These are phyloP conservation scores for Zoroaster sp. DNA, from an alignment of 53 echinoderm and acorn worm species.

Conservation along the genomic window DNA sequence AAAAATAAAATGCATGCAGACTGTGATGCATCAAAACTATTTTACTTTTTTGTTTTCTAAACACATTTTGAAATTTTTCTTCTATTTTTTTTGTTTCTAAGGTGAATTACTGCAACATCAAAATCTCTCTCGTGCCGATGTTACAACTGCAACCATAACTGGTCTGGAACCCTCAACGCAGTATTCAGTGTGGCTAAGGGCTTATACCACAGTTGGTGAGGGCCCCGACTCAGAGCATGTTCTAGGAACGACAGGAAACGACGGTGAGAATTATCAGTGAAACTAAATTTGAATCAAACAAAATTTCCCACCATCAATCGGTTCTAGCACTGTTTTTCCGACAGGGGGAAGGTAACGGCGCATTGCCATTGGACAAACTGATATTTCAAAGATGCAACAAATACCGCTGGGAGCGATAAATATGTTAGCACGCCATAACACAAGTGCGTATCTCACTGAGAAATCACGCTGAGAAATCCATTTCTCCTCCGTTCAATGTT, in stretches of 20 bases:
- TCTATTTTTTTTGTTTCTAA: neutral
- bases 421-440: too few species aligned
- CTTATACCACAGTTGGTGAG: conserved; percentile 2
- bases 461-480: too few species aligned
- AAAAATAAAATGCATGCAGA: neutral
- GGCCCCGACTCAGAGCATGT: conserved; percentile 10
- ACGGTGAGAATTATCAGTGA: neutral
- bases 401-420: too few species aligned
- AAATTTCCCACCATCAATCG: too few species aligned
- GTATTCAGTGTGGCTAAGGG: conserved; percentile 38
- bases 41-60: neutral
- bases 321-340: too few species aligned
- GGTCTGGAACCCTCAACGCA: conserved; percentile 3
- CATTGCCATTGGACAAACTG: too few species aligned
- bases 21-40: neutral
- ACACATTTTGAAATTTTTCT: neutral
- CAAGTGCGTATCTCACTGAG: too few species aligned
- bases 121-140: neutral
- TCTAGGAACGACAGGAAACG: neutral
- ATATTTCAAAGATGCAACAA: too few species aligned
- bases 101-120: neutral
- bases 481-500: too few species aligned
- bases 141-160: neutral
- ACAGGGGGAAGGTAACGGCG: too few species aligned
- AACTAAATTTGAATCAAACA: neutral